Base-by-base conservation (phyloP, 1,140 invertebrate species). In the Cylas formicarius region DNA sequence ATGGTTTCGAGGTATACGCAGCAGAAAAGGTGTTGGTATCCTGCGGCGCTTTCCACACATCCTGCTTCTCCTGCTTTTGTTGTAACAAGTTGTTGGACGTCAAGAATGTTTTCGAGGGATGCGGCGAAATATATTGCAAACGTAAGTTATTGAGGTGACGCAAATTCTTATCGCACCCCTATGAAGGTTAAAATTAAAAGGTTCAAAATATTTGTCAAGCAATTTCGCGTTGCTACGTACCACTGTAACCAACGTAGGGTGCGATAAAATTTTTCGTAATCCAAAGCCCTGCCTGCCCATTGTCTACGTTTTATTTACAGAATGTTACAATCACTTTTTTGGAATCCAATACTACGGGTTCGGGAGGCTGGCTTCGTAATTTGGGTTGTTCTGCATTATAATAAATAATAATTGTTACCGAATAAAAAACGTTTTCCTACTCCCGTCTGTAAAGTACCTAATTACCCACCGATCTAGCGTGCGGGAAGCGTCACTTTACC, bases 81-180 rank as follows among this genome's bases (percentile, higher is more conserved):
- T 73, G 70, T 43, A 63, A 69, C 33, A 72, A 72, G 53, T 67
- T 66, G 1, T 49, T 73, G 31, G 68, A 71, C 39, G 57, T 69
- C 4, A 56, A 67, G 36, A 71, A 65, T 11, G 67, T 71, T 33
- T 69, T 69, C 34, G 71, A 72, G 37, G 66, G 67, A 31, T 66
- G 65, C 24, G 68, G 68, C 8, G 69, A 72, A 50, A 72, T 72
- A 53, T 72, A 70, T 55, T 72, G 71, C 48, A 72, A 70, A 63
- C 67, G 70, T 72, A 61, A 66, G 66, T 66, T 8, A 35, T 40
- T 4, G 23, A 32, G 23, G 18, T 24, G 4, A 10, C 14, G 19
- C 13, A 9, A 8, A 17, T 35, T 8, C 19, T 11, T 22, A 36
- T 49, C 9, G 31, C 26, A 44, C 21, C 0, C 34, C n/a, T n/a